Percentiles rank a stretch among this genome's conserved stretches.
Evolutionary conservation across 1,140 invertebrate genomes (phyloP).

Genomic region (Whitmania pigra): DNA sequence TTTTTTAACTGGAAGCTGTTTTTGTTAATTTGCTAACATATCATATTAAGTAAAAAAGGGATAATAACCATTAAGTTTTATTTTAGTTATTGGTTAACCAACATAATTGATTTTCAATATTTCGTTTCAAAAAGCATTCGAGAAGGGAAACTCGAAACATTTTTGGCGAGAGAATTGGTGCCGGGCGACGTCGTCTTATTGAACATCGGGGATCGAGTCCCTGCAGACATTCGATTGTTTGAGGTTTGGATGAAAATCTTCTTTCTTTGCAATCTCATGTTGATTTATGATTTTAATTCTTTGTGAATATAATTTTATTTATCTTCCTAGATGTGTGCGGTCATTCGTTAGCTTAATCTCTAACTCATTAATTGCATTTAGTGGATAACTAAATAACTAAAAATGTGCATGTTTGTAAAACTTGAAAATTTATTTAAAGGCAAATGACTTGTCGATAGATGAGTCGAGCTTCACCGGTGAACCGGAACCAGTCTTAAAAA

Average conservation of each 20-base stretch:
- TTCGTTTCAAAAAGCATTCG: conserved; percentile 49
- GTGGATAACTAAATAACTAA: too few relatives aligned
- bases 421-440: conserved; percentile 30
- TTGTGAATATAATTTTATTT: too few relatives aligned
- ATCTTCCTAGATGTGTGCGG: too few relatives aligned
- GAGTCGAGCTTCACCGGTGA: conserved; percentile 98
- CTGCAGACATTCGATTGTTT: conserved; percentile 83
- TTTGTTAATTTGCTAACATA: too few relatives aligned
- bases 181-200: conserved; percentile 93
- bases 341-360: too few relatives aligned
- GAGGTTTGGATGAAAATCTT: conserved; percentile 48
- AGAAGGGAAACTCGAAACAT: conserved; percentile 72
- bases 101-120: background rate
- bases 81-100: too few relatives aligned
- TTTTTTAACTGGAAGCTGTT: background rate
- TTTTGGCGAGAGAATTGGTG: conserved; percentile 84
- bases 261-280: background rate
- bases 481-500: conserved; percentile 48
- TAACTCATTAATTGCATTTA: too few relatives aligned
- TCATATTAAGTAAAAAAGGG: too few relatives aligned
- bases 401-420: too few relatives aligned
- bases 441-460: conserved; percentile 75
- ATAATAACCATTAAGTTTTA: too few relatives aligned
- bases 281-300: background rate
- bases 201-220: conserved; percentile 85